phyloP scores from a whole-genome alignment of 2,113 vertebrate genomes.

The Alethe castanea region DNA sequence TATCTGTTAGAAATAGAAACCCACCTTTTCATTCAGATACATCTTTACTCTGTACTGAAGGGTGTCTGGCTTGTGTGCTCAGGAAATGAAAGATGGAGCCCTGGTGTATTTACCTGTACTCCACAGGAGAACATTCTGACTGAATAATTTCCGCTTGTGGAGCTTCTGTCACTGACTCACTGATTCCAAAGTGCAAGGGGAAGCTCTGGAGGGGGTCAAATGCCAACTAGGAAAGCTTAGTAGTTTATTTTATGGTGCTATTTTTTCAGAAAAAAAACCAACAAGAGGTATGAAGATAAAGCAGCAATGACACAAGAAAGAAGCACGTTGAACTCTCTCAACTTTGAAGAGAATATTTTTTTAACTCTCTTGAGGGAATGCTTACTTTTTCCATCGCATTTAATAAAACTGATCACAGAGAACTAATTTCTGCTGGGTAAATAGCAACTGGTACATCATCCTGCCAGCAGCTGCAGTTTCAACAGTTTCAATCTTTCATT shows the following conservation, averaged over 20 bases:
- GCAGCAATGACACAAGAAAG: not conserved
- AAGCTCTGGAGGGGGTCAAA: not conserved
- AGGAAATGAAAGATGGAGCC: not conserved
- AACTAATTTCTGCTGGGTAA: conserved; percentile 73
- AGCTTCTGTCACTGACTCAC: not conserved
- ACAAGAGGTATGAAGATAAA: not conserved
- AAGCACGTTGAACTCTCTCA: not conserved
- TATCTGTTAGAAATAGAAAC: not conserved
- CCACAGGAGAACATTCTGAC: not conserved
- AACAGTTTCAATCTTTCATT: conserved; percentile 64
- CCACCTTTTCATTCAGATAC: not conserved
- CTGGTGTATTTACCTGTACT: not conserved
- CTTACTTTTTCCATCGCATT: conserved; percentile 20
- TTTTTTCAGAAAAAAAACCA: not conserved
- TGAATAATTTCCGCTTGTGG: not conserved
- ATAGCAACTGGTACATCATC: conserved; percentile 69
- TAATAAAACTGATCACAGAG: conserved; percentile 40
- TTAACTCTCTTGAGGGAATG: not conserved
- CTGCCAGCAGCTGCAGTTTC: conserved; percentile 46
- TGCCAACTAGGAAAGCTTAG: not conserved
- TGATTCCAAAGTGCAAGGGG: not conserved
- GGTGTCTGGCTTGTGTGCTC: not conserved
- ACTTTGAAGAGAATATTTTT: not conserved
- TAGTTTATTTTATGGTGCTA: not conserved
- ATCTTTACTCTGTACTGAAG: not conserved